A percentile compares a stretch with the other conserved stretches of the same genome.
phyloP scores from a whole-genome alignment of 2,888 invertebrate genomes.

The Resseliella maxima region DNA sequence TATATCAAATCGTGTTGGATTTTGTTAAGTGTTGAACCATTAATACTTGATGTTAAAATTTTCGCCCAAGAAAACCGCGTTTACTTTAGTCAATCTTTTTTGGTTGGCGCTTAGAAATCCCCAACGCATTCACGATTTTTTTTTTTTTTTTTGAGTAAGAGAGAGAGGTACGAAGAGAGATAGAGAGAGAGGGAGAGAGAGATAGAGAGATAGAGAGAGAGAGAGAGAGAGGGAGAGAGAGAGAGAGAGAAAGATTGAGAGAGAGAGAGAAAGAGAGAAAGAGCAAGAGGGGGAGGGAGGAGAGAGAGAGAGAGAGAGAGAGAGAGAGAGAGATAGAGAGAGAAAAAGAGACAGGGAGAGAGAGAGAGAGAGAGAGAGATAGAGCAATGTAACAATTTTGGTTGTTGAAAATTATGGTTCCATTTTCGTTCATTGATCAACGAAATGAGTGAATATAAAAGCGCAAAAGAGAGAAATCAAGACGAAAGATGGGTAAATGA shows the following conservation, averaged over 20 bases:
- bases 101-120: too few species aligned
- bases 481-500: background rate
- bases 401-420: constrained; percentile 38
- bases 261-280: background rate
- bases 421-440: background rate
- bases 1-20: constrained; percentile 31
- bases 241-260: too few species aligned
- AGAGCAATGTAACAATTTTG: too few species aligned
- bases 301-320: background rate
- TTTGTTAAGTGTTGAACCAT: constrained; percentile 28
- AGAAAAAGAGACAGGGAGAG: background rate
- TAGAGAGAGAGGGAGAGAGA: background rate
- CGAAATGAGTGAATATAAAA: background rate
- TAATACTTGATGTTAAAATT: constrained; percentile 48
- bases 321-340: background rate
- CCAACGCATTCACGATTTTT: background rate
- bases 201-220: background rate
- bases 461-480: background rate
- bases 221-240: background rate
- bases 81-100: background rate
- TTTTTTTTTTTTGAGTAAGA: background rate
- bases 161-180: background rate
- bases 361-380: too few species aligned
- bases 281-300: background rate
- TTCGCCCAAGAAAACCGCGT: constrained; percentile 9